Percentiles rank a stretch among this genome's conserved stretches.
Evolutionary conservation across 2,113 vertebrate genomes (phyloP).

Genomic region (Mormoops blainvillei): DNA sequence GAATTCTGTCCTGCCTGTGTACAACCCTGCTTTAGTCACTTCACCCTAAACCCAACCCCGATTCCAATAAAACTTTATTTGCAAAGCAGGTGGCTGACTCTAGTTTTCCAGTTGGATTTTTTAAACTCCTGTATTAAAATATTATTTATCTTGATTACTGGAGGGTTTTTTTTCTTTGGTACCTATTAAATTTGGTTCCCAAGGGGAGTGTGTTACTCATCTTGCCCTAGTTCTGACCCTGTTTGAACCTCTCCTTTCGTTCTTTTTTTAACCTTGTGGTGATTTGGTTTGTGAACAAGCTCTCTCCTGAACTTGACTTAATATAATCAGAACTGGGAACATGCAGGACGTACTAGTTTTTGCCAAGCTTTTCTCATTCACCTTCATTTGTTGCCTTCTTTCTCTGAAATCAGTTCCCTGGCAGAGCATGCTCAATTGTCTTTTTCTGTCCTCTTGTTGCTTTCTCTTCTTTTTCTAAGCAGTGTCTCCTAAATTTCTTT

Average conservation of each 20-base stretch:
- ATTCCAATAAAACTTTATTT: conserved; percentile 18
- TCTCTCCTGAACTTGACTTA: not conserved
- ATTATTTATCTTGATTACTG: conserved; percentile 22
- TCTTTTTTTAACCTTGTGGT: not conserved
- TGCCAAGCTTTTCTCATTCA: not conserved
- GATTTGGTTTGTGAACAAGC: not conserved
- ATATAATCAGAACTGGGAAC: not conserved
- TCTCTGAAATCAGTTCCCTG: not conserved
- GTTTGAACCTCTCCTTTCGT: not conserved
- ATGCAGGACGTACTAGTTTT: not conserved
- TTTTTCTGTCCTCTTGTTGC: not conserved
- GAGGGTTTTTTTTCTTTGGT: not conserved
- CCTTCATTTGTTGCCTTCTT: not conserved
- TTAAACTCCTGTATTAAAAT: not conserved
- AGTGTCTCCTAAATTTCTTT: not conserved
- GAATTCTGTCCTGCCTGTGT: not conserved
- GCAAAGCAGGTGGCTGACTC: not conserved
- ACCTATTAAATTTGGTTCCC: not conserved
- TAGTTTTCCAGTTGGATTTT: not conserved
- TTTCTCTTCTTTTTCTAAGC: not conserved
- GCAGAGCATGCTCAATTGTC: not conserved
- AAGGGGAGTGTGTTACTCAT: not conserved
- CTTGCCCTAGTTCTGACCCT: not conserved
- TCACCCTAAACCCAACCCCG: not conserved
- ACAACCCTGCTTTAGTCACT: not conserved